Evolutionary conservation across 2,797 vertebrate species (phyloP).

Genomic region (Lophotriccus pileatus): DNA sequence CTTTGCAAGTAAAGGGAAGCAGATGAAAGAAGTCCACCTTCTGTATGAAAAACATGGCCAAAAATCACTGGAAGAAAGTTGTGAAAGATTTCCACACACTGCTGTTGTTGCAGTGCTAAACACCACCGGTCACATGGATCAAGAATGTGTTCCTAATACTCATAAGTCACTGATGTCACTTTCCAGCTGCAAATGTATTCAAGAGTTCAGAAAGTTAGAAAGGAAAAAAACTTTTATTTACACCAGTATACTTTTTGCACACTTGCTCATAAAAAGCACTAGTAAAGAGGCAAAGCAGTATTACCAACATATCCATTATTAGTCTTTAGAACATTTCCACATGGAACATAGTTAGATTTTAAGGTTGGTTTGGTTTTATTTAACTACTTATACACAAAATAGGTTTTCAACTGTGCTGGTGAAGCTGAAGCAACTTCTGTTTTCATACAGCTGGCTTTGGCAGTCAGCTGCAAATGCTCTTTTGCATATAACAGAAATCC

Average conservation of each 20-base stretch:
- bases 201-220: neutral
- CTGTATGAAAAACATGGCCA: neutral
- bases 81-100: neutral
- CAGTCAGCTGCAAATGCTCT: neutral
- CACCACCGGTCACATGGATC: accelerated
- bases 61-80: neutral
- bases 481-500: neutral
- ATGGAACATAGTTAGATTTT: neutral
- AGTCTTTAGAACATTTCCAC: neutral
- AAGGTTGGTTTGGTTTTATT: neutral
- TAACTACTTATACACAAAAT: neutral
- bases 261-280: neutral
- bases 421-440: neutral
- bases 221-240: neutral
- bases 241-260: neutral
- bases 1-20: neutral
- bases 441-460: neutral
- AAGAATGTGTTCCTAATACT: neutral
- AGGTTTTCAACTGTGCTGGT: neutral
- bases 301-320: neutral
- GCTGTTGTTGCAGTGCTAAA: neutral
- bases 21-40: neutral
- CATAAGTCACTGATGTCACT: neutral
- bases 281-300: neutral
- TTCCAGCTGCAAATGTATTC: neutral